Conservation (phyloP, 2,888 invertebrate species). For the Microchrysa polita region DNA sequence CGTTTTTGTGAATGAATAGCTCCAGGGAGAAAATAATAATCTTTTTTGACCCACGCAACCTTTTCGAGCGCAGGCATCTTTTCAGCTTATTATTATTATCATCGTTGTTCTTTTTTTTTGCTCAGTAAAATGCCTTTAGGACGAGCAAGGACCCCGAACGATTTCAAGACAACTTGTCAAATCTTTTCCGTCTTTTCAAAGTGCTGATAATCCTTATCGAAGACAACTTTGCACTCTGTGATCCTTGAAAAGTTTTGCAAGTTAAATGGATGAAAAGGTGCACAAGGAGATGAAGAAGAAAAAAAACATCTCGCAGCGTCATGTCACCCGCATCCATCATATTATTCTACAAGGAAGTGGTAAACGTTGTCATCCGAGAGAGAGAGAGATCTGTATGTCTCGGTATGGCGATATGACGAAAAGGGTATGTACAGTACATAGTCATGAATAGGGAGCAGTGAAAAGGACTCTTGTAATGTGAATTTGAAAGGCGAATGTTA, state of each 20-base stretch:
- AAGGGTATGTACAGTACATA: neutral
- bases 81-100: too few species aligned
- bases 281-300: neutral
- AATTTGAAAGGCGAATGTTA: neutral
- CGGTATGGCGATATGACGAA: neutral
- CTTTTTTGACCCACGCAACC: too few species aligned
- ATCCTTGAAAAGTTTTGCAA: neutral
- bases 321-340: too few species aligned
- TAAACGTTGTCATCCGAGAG: neutral
- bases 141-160: neutral
- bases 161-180: neutral
- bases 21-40: too few species aligned
- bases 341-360: too few species aligned
- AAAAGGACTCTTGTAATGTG: slow-evolving; percentile 1
- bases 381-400: neutral
- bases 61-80: too few species aligned
- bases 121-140: neutral
- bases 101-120: neutral
- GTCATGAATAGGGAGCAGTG: slow-evolving; percentile 1
- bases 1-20: neutral
- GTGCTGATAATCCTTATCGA: slow-evolving; percentile 17
- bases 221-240: slow-evolving; percentile 19
- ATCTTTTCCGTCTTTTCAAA: neutral
- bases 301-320: too few species aligned
- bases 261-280: neutral